Base-by-base conservation (phyloP, 1,140 invertebrate species). In the Argopecten irradians region DNA sequence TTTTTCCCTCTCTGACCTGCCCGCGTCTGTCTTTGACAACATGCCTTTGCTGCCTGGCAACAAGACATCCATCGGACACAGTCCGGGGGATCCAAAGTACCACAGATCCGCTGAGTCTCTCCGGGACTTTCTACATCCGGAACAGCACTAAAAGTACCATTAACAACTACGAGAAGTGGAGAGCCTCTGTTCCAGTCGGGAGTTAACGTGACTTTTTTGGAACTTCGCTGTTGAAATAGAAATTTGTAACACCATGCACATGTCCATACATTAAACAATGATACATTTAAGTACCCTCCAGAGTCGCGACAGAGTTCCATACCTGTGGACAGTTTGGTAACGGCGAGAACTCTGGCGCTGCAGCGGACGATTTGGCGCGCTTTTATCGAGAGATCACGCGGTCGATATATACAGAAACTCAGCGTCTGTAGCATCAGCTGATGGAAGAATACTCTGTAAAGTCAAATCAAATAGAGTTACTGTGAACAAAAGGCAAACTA, bases 61-160 rank as follows among this genome's bases (percentile, higher is more conserved):
- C 87, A 88, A 22, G 19, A 35, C 39, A 82, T 71, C 87, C 87
- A 88, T 34, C 87, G 34, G 71, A 82, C 46, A 43, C 87, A 88
- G 11, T 88, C 83, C 5, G 84, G 39, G 34, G 85, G n/a, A 22
- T 86, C 55, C 7, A 88, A 32, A 86, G 34, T 41, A 14, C 35
- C 34, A 86, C 87, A 88, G 22, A 88, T 36, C n/a, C n/a, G 34
- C 28, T 8, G 19, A 35, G 34, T 84, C 19, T 35, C 3, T 84
- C 34, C 36, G 36, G 14, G 34, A 35, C 35, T 36, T n/a, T 35
- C 34, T 36, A 84, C 19, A 36, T 84, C 34, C 28, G 83, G 83
- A 14, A 84, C 36, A 11, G 36, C 34, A 36, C 83, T 39, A 34
- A 84, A 84, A 19, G 55, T 71, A 71, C 55, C n/a, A 16, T 71